A percentile compares a stretch with the other conserved stretches of the same genome.
Conservation (phyloP, 2,797 vertebrate genomes). For the Acanthurus tractus region DNA sequence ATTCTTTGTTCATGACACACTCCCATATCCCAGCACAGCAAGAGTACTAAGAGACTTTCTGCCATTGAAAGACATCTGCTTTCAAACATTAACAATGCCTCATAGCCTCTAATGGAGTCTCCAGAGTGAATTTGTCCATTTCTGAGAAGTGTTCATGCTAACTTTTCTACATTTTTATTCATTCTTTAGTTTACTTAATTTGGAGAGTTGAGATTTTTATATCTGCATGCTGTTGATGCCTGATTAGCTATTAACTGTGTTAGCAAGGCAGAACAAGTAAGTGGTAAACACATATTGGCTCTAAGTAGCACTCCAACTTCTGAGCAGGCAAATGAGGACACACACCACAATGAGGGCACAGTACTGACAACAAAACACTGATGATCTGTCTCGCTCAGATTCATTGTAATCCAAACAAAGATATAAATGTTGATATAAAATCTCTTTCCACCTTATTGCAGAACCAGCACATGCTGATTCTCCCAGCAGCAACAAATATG, state of each 20-base stretch:
- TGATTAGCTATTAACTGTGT: constrained; percentile 5
- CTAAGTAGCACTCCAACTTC: neutral
- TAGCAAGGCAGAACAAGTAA: constrained; percentile 4
- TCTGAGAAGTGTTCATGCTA: constrained; percentile 37
- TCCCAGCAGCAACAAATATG: constrained; percentile 63
- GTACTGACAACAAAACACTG: neutral
- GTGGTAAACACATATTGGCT: neutral
- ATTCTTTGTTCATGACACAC: constrained; percentile 68
- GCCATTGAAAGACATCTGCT: constrained; percentile 75
- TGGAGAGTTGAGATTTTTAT: neutral
- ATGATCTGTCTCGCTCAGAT: neutral
- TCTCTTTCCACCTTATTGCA: constrained; percentile 39
- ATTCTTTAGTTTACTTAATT: constrained; percentile 25
- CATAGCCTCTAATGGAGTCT: constrained; percentile 63
- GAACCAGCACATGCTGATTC: constrained; percentile 55
- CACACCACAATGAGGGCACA: neutral
- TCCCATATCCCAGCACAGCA: constrained; percentile 62
- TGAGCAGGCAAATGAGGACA: constrained; percentile 1
- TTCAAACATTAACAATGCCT: constrained; percentile 73
- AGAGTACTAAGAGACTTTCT: constrained; percentile 56
- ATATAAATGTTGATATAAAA: constrained; percentile 15
- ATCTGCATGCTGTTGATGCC: neutral
- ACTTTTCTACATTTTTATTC: constrained; percentile 34
- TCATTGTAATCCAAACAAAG: no score
- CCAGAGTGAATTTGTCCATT: constrained; percentile 58